These are phyloP conservation scores for Istiophorus platypterus DNA, from an alignment of 2,113 vertebrate species.

Conservation along the genomic window DNA sequence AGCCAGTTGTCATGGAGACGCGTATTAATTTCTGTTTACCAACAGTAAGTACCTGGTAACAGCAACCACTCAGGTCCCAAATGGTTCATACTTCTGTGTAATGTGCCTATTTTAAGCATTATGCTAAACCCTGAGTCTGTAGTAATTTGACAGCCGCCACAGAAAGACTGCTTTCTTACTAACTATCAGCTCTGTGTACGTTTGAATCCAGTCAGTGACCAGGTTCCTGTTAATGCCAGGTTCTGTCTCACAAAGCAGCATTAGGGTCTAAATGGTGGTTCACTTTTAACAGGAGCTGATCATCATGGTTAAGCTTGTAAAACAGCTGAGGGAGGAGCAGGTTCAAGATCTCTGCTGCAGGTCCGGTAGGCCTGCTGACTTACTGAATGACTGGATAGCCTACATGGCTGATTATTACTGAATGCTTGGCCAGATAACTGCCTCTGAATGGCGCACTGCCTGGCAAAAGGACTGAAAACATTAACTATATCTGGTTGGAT, in stretches of 20 bases:
- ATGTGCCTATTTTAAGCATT: neutral
- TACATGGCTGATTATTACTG: no score
- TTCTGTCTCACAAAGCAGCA: neutral
- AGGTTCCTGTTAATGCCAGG: neutral
- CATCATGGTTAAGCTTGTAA: conserved; percentile 1
- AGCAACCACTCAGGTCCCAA: neutral
- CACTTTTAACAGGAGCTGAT: conserved; percentile 10
- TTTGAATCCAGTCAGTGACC: neutral
- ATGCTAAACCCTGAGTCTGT: neutral
- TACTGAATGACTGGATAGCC: no score
- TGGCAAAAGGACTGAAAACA: conserved; percentile 15
- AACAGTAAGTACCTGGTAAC: neutral
- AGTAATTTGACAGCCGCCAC: neutral
- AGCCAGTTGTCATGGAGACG: no score
- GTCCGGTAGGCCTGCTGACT: no score
- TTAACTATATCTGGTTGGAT: conserved; percentile 39
- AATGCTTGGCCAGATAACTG: neutral
- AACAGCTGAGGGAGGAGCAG: no score
- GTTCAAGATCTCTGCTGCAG: no score
- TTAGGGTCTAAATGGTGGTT: neutral
- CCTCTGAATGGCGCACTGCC: neutral
- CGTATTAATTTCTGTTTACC: no score
- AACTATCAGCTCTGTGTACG: neutral
- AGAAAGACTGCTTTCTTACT: neutral
- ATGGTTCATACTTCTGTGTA: neutral